phyloP scores from a whole-genome alignment of 2,888 invertebrate species.

The Deilephila elpenor region DNA sequence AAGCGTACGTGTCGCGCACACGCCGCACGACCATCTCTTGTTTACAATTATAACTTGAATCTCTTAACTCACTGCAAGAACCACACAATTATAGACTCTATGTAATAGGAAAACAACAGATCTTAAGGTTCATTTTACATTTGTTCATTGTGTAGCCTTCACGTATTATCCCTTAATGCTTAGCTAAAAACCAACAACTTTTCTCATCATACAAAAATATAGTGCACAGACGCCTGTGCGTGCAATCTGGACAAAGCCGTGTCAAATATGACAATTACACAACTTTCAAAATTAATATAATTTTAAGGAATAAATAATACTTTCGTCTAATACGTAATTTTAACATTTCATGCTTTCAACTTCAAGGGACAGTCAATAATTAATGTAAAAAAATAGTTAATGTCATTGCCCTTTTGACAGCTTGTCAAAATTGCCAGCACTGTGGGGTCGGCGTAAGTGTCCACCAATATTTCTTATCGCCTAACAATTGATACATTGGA shows the following conservation, averaged over 20 bases:
- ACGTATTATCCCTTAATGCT: background rate
- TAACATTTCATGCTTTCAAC: background rate
- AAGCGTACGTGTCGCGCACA: background rate
- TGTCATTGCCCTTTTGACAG: background rate
- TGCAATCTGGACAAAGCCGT: too few species aligned
- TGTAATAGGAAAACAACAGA: background rate
- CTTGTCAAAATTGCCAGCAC: background rate
- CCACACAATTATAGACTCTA: constrained; percentile 3
- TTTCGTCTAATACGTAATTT: too few species aligned
- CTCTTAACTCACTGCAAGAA: background rate
- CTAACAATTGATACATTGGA: constrained; percentile 11
- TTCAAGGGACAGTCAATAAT: background rate
- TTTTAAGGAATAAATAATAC: too few species aligned
- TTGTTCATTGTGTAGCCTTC: constrained; percentile 1
- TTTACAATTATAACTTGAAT: background rate
- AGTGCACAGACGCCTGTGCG: background rate
- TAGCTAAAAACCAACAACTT: background rate
- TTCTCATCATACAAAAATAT: constrained; percentile 3
- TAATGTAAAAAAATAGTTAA: background rate
- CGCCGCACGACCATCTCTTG: background rate
- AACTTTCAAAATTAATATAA: background rate
- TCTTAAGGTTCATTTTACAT: background rate
- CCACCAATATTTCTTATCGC: background rate
- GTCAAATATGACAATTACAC: background rate
- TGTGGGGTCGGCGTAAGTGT: background rate